Conservation (phyloP, 2,797 vertebrate species). For the Peromyscus eremicus region DNA sequence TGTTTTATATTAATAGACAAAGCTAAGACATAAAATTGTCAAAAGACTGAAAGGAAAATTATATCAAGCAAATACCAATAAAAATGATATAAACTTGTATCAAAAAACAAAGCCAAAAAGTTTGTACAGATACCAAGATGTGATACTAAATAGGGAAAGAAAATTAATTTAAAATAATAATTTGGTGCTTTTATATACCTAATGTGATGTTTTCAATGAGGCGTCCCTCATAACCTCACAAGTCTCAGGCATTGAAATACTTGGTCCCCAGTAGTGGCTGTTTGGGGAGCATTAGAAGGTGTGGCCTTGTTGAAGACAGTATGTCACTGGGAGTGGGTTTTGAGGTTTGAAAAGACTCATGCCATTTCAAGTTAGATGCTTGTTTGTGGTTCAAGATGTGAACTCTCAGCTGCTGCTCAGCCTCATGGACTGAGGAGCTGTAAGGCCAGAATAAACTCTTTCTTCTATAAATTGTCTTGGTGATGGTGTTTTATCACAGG, state of each 20-base stretch:
- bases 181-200: background rate
- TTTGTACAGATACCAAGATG: constrained; percentile 27
- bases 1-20: constrained; percentile 8
- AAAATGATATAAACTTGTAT: background rate
- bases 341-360: background rate
- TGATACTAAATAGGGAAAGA: constrained; percentile 33
- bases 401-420: background rate
- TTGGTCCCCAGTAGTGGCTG: background rate
- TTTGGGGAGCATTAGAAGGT: background rate
- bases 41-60: constrained; percentile 23
- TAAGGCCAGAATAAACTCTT: background rate
- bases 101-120: background rate
- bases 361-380: background rate
- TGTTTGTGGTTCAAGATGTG: background rate
- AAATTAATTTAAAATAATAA: constrained; percentile 1
- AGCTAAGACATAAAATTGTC: constrained; percentile 39
- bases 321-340: background rate
- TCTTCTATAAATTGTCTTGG: background rate
- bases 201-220: background rate
- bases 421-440: background rate
- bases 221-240: too few relatives aligned
- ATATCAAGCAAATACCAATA: constrained; percentile 2
- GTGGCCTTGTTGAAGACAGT: background rate
- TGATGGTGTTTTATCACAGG: background rate
- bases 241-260: background rate